Conservation (phyloP, 2,888 invertebrate species). For the Melanostoma scalare region DNA sequence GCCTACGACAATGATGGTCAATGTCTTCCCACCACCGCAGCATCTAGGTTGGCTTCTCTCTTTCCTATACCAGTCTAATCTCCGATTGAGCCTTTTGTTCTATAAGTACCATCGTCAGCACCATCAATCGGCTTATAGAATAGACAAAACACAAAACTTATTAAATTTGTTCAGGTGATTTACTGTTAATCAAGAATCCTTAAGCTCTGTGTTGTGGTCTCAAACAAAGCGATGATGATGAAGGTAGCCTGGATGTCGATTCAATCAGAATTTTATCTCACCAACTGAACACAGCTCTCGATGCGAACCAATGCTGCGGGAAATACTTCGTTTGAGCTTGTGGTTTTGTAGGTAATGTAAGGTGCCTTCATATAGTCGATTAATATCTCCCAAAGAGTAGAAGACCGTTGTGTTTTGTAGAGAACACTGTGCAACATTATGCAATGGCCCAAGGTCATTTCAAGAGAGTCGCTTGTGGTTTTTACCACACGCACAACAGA, state of each 20-base stretch:
- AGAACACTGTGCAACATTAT: constrained; percentile 11
- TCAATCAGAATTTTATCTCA: constrained; percentile 61
- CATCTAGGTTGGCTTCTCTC: not conserved
- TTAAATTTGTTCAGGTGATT: constrained; percentile 74
- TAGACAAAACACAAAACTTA: constrained; percentile 55
- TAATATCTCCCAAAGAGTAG: constrained; percentile 36
- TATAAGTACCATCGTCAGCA: constrained; percentile 14
- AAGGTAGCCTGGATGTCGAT: constrained; percentile 50
- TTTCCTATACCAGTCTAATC: constrained; percentile 26
- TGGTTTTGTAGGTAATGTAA: constrained; percentile 26
- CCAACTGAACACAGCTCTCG: constrained; percentile 30
- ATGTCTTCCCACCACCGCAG: constrained; percentile 48
- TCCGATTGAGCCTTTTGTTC: constrained; percentile 28
- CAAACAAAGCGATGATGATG: constrained; percentile 14
- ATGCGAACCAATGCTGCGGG: constrained; percentile 17
- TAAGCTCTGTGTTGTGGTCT: constrained; percentile 50
- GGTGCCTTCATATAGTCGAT: constrained; percentile 20
- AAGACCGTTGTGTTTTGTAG: constrained; percentile 23
- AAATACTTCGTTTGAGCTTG: constrained; percentile 47
- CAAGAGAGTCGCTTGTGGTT: constrained; percentile 52
- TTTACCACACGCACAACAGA: constrained; percentile 63
- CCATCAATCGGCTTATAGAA: constrained; percentile 24
- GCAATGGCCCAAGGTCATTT: constrained; percentile 73
- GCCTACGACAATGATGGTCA: constrained; percentile 43
- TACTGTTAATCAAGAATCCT: constrained; percentile 73